Evolutionary conservation across 2,888 invertebrate species (phyloP).

Genomic region (Hydropsyche betteni): DNA sequence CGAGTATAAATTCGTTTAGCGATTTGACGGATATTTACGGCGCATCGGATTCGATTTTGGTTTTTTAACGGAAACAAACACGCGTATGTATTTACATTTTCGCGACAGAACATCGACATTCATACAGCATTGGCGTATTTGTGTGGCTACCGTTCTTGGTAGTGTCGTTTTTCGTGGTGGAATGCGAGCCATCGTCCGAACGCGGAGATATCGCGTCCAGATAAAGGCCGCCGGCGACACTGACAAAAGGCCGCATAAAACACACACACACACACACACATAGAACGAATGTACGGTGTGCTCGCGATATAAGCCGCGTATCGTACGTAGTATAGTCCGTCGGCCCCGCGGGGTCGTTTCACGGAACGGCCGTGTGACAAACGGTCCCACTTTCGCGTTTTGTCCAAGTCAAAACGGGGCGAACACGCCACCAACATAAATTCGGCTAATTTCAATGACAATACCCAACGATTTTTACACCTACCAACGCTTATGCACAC

Average conservation of each 20-base stretch:
- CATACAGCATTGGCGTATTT: no score
- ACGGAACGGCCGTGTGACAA: constrained; percentile 48
- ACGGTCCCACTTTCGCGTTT: constrained; percentile 38
- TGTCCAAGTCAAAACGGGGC: constrained; percentile 46
- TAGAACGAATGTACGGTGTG: constrained; percentile 33
- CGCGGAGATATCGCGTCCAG: constrained; percentile 50
- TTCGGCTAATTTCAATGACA: constrained; percentile 51
- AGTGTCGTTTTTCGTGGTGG: constrained; percentile 25
- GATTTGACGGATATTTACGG: no score
- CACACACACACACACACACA: constrained; percentile 48
- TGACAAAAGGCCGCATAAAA: constrained; percentile 51
- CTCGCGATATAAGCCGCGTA: background rate
- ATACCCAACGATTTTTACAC: constrained; percentile 41
- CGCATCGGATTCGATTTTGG: no score
- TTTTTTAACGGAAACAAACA: background rate
- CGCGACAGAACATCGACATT: background rate
- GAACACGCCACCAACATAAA: constrained; percentile 43
- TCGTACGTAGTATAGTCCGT: constrained; percentile 1
- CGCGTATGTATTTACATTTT: background rate
- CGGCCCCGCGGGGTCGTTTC: constrained; percentile 51
- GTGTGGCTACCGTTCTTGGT: constrained; percentile 2
- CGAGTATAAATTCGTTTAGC: no score
- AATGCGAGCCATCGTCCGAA: constrained; percentile 47
- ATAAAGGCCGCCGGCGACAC: constrained; percentile 49
- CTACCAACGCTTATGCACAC: constrained; percentile 19